Evolutionary conservation across 2,113 vertebrate genomes (phyloP), one percentile per base, ranked within the genome.

Genomic region (Syngnathus floridae): DNA sequence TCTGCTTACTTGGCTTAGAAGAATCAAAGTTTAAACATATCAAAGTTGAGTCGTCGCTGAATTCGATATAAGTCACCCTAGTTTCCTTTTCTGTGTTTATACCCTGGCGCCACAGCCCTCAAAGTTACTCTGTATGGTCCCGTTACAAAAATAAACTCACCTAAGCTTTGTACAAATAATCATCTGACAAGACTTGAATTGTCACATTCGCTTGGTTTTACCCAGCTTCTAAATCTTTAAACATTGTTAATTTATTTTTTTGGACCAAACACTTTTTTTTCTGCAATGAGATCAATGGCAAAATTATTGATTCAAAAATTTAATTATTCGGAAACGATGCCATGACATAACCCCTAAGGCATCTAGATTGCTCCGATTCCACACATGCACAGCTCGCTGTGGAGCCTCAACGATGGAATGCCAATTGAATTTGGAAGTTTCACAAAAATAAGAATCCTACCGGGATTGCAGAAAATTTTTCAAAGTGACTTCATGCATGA

Each of bases 1-100:
- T 72, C 69, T 31, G 65, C 72, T 72, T 64, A 59, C 61, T 54
- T 73, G 59, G 38, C 71, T 75, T 52, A 38, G 55, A 75, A 74
- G 55, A 73, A 76, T 64, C 49, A 57, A 67, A 72, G 35, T 56
- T 56, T 7, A 56, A 35, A 59, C 5, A 40, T 43, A 6, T 22
- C n/a, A 41, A 43, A 22, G n/a, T 43, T 14, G 1, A n/a, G 12
- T 41, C 16, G 12, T 41, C 38, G 4, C 36, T 37, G 56, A 8
- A 38, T n/a, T 59, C 36, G 19, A 38, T 17, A n/a, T 56, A 35
- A 26, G 14, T 56, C 54, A 36, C 54, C 17, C 57, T 40, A 10
- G 40, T 8, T n/a, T 38, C 35, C 7, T 59, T 59, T 40, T 58
- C 56, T 38, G 17, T 58, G 56, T 58, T 58, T 58, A 17, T 37